These are phyloP conservation scores for Bradypus variegatus DNA, from an alignment of 2,797 vertebrate genomes.

Conservation along the genomic window DNA sequence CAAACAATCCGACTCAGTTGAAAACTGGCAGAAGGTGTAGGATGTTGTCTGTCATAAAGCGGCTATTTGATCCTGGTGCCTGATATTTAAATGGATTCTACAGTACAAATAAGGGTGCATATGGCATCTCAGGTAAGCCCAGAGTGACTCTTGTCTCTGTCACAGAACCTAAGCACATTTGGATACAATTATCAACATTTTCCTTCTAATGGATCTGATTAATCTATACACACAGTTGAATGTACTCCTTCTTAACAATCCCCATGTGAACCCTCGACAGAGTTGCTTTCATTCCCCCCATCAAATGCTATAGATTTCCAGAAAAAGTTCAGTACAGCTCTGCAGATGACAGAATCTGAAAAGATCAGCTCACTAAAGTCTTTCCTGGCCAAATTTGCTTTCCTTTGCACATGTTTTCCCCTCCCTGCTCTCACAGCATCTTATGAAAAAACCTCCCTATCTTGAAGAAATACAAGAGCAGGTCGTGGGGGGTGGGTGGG, in stretches of 20 bases:
- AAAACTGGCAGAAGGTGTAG: background rate
- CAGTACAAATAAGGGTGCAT: background rate
- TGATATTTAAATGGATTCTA: constrained; percentile 22
- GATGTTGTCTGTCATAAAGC: background rate
- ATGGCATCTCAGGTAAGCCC: background rate
- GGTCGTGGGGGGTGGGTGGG: background rate
- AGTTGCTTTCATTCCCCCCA: background rate
- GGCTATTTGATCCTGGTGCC: background rate
- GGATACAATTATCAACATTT: constrained; percentile 28
- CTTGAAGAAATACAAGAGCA: background rate
- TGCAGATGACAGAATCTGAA: constrained; percentile 34
- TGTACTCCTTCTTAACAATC: background rate
- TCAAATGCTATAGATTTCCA: constrained; percentile 26
- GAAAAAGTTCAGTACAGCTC: constrained; percentile 24
- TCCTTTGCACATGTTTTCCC: background rate
- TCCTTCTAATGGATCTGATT: constrained; percentile 32
- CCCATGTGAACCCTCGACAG: background rate
- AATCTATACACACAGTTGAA: background rate
- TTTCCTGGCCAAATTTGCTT: background rate
- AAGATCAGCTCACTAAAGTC: background rate
- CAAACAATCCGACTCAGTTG: background rate
- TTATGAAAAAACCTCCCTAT: background rate
- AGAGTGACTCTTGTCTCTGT: background rate
- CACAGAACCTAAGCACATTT: constrained; percentile 16
- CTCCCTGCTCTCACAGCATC: background rate